Conservation (phyloP, 2,888 invertebrate genomes). For the Polylopha cassiicola region DNA sequence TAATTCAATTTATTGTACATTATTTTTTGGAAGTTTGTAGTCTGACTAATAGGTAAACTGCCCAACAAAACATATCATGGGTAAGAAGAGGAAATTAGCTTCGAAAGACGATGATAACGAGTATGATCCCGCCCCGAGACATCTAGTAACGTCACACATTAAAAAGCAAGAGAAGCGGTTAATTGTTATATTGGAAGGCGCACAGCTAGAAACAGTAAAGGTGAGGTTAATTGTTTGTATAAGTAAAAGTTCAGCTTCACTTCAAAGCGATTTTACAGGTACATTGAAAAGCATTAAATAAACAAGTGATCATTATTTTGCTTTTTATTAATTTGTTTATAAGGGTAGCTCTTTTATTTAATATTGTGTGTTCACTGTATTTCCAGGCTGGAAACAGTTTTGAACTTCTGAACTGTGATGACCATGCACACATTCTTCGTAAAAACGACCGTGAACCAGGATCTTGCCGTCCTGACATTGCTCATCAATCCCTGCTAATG, state of each 20-base stretch:
- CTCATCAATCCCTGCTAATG: constrained; percentile 98
- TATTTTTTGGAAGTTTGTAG: background rate
- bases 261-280: no score
- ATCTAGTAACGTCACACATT: constrained; percentile 86
- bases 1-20: no score
- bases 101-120: constrained; percentile 82
- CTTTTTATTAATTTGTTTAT: no score
- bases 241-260: no score
- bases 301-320: no score
- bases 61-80: constrained; percentile 39
- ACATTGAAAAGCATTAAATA: no score
- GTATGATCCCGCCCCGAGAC: constrained; percentile 86
- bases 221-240: constrained; percentile 62
- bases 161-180: constrained; percentile 92
- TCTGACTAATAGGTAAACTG: background rate
- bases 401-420: constrained; percentile 95
- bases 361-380: constrained; percentile 2
- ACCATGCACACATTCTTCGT: constrained; percentile 89
- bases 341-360: no score
- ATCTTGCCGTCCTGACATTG: constrained; percentile 95
- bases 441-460: constrained; percentile 92
- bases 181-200: constrained; percentile 94
- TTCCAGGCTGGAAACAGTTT: constrained; percentile 90
- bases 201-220: constrained; percentile 97
- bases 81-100: constrained; percentile 67